Base-by-base conservation (phyloP, 2,113 vertebrate genomes). In the Perccottus glenii region DNA sequence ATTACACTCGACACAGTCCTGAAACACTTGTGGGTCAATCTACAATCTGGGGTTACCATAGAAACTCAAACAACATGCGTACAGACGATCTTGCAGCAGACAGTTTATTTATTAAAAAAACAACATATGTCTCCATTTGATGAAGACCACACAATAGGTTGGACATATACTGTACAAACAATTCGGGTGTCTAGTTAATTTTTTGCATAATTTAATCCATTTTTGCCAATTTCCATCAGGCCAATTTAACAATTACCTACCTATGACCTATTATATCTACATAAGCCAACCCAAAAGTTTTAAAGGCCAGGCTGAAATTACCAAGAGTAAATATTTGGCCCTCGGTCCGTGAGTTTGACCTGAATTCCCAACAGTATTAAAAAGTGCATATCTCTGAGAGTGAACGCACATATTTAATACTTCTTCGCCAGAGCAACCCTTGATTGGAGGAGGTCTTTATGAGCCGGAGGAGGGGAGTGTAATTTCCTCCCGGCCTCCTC, bases 401-500 rank as follows among this genome's bases (percentile, higher is more conserved):
- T 35, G 6, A 53, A 11, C 35, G 58, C 60, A 66, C 64, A 64
- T 65, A 58, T 83, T 75, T 76, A 75, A 74, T 85, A 85, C 67
- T 69, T 74, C 81, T 81, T 78, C 78, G 82, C 81, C 57, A 85
- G 59, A 73, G 74, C 64, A 89, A 85, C 83, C 85, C 86, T 88
- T 91, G 91, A 92, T 93, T 92, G 84, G 80, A 88, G 79, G 88
- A 90, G 90, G 89, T 90, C 91, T 93, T 93, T 93, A 93, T 82
- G 81, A 93, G 90, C 91, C 85, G 81, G 89, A 92, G 92, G 90
- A 91, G 91, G 88, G 87, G 92, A 93, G 89, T 90, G 91, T 90
- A 92, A 93, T 93, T 92, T 93, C 93, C 93, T 94, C 88, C 88
- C 87, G 76, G 90, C 92, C 92, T 91, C 88, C 88, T 80, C 91